Base-by-base conservation (phyloP, 1,140 invertebrate species). In the Drosophila kikkawai region DNA sequence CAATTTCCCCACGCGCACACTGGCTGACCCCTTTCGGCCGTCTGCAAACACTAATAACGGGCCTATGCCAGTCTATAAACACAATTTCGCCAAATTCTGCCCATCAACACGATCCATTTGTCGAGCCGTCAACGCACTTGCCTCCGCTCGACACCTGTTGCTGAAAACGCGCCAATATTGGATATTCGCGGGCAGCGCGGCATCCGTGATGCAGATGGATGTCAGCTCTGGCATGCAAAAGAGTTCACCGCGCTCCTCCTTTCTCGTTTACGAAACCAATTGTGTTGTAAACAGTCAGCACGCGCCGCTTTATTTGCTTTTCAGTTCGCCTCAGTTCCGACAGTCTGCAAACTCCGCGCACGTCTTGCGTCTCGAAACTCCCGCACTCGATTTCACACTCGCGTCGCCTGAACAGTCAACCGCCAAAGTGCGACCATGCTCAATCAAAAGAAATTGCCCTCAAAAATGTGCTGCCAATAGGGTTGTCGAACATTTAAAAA, bases 81-180 rank as follows among this genome's bases (percentile, higher is more conserved):
- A 79, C 64, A 80, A 61, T 68, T 74, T 79, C 51, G 63, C 45
- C 47, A 56, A 70, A 63, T 65, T 37, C 34, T 53, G 58, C 42
- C 57, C 55, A 78, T 70, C 44, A 34, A 50, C 74, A 67, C 42
- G 36, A 67, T 67, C 50, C 56, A 55, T 73, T 59, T 71, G 32
- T 22, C 47, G 45, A 58, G 41, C 37, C 70, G 66, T n/a, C 29
- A 45, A n/a, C 48, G 42, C 50, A 61, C 55, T 50, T 44, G 48
- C 51, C 37, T 39, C 29, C 69, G 19, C 11, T 44, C 55, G 70
- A 70, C 85, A 88, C 85, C 85, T 88, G 85, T 88, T 88, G 85
- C 81, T 60, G 57, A 68, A 61, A 69, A 65, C 65, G 68, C 77
- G 64, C 55, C 50, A 85, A 42, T 51, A n/a, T 34, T 34, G 36